Evolutionary conservation across 2,888 invertebrate species (phyloP).

Genomic region (Apamea monoglypha): DNA sequence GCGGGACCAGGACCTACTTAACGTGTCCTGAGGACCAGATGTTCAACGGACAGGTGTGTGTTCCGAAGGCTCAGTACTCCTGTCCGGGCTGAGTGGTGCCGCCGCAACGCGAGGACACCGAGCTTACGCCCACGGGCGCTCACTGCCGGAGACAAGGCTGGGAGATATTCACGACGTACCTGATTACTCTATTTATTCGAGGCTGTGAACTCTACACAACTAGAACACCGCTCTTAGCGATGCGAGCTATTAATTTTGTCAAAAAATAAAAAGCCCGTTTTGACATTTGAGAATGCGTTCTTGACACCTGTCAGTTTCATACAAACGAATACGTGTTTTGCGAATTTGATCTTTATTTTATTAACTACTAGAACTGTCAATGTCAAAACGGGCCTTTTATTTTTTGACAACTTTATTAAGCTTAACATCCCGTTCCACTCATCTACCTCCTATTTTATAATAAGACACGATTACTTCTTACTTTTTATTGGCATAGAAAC

Average conservation of each 20-base stretch:
- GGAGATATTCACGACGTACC: slow-evolving; percentile 77
- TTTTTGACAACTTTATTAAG: too few species aligned
- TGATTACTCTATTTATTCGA: slow-evolving; percentile 73
- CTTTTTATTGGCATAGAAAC: slow-evolving; percentile 87
- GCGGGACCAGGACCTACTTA: slow-evolving; percentile 87
- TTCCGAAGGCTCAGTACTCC: slow-evolving; percentile 82
- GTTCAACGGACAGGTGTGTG: slow-evolving; percentile 91
- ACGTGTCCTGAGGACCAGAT: slow-evolving; percentile 85
- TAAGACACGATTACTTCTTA: slow-evolving; percentile 76
- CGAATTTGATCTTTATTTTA: too few species aligned
- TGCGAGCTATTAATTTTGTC: too few species aligned
- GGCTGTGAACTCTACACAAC: slow-evolving; percentile 74
- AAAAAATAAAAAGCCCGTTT: too few species aligned
- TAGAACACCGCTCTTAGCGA: slow-evolving; percentile 16
- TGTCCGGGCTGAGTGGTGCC: slow-evolving; percentile 84
- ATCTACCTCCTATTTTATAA: slow-evolving; percentile 67
- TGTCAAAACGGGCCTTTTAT: too few species aligned
- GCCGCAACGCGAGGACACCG: slow-evolving; percentile 40
- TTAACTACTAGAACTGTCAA: too few species aligned
- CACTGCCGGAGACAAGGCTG: slow-evolving; percentile 47
- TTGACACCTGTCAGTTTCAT: too few species aligned
- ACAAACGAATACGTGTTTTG: too few species aligned
- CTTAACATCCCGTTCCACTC: slow-evolving; percentile 31
- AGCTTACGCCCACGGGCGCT: slow-evolving; percentile 56
- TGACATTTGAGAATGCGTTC: too few species aligned